phyloP scores from a whole-genome alignment of 1,140 invertebrate genomes.

The Rhizoglyphus robini region DNA sequence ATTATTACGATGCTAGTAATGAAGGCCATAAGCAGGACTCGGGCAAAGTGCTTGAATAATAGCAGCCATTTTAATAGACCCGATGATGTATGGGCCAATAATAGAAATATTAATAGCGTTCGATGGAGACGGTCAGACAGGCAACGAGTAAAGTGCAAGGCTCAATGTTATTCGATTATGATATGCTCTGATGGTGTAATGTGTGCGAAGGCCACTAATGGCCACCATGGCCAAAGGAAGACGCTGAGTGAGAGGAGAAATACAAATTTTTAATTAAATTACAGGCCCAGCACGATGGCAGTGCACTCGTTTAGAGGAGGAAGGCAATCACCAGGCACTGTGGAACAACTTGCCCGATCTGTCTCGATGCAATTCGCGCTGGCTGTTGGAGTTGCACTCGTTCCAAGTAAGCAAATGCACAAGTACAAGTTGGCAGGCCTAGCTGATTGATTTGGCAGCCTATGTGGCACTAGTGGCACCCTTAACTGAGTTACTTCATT shows the following conservation, averaged over 20 bases:
- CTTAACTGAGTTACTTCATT: too few relatives aligned
- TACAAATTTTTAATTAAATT: constrained; percentile 3
- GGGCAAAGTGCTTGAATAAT: too few relatives aligned
- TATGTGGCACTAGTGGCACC: too few relatives aligned
- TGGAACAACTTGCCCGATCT: constrained; percentile 10
- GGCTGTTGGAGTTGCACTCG: constrained; percentile 4
- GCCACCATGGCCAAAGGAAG: neutral
- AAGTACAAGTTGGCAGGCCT: neutral
- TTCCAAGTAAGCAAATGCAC: constrained; percentile 5
- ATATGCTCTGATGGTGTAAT: neutral
- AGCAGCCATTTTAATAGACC: too few relatives aligned
- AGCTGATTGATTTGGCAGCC: neutral
- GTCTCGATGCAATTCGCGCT: constrained; percentile 2
- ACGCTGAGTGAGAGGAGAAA: neutral
- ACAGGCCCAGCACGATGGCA: constrained; percentile 5
- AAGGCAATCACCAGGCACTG: neutral
- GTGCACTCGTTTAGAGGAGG: neutral
- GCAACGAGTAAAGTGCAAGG: neutral
- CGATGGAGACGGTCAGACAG: neutral
- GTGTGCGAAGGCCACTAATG: neutral
- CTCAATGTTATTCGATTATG: neutral
- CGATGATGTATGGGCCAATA: constrained; percentile 10
- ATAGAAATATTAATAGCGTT: constrained; percentile 11
- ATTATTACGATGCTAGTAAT: too few relatives aligned
- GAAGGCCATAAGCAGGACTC: too few relatives aligned